Evolutionary conservation across 1,140 invertebrate species (phyloP).

Genomic region (silkworm (Bombyx mori)): DNA sequence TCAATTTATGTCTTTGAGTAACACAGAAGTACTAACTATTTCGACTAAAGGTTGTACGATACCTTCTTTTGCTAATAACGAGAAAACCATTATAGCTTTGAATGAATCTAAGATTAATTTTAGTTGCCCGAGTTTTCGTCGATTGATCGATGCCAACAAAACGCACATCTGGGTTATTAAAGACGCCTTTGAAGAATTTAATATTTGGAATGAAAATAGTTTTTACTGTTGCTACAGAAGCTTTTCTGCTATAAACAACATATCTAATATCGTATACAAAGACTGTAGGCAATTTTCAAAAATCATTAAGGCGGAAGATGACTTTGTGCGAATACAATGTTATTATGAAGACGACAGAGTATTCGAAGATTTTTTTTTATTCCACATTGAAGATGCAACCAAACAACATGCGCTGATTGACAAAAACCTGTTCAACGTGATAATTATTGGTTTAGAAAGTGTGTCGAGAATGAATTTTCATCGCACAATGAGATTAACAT

Average conservation of each 20-base stretch:
- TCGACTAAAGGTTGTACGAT: conserved; percentile 13
- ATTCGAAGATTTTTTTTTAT: conserved; percentile 19
- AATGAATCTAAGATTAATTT: neutral
- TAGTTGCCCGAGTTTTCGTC: conserved; percentile 11
- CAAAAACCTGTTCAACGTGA: conserved; percentile 13
- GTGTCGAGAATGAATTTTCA: conserved; percentile 25
- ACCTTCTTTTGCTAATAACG: neutral
- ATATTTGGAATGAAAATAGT: conserved; percentile 6
- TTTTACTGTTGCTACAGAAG: conserved; percentile 20
- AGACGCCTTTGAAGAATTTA: conserved; percentile 7
- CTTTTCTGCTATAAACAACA: conserved; percentile 12
- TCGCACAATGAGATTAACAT: conserved; percentile 21
- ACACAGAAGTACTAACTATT: conserved; percentile 3
- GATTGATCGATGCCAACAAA: conserved; percentile 5
- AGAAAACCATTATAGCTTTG: conserved; percentile 2
- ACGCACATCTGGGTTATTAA: conserved; percentile 17
- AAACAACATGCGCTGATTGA: neutral
- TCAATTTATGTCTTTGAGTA: too few species aligned
- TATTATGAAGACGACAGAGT: conserved; percentile 16
- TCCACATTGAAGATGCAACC: neutral
- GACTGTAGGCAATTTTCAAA: conserved; percentile 15
- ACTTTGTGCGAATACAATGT: conserved; percentile 19
- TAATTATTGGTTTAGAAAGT: conserved; percentile 22
- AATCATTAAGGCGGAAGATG: conserved; percentile 13
- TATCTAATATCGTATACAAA: conserved; percentile 13